These are phyloP conservation scores for Turnix velox DNA, from an alignment of 2,113 vertebrate genomes.

Conservation along the genomic window DNA sequence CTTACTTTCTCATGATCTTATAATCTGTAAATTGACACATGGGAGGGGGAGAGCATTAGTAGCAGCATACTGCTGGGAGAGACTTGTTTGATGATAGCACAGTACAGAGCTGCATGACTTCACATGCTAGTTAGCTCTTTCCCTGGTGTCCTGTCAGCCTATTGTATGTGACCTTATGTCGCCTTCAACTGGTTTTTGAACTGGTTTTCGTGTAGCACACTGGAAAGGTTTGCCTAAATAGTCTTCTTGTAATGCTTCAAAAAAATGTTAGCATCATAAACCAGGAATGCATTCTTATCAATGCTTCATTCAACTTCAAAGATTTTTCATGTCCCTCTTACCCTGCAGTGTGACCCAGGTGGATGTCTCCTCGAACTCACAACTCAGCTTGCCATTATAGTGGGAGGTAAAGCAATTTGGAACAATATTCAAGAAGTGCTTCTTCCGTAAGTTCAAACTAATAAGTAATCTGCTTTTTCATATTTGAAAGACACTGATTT, in stretches of 20 bases:
- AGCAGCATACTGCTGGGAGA: neutral
- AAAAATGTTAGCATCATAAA: neutral
- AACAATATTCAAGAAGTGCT: constrained; percentile 94
- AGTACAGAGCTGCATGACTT: neutral
- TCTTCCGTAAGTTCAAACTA: constrained; percentile 81
- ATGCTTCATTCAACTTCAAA: neutral
- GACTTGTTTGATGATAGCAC: neutral
- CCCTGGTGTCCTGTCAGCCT: neutral
- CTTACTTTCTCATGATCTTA: neutral
- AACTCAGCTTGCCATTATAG: constrained; percentile 89
- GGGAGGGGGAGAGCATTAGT: neutral
- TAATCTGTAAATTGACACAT: neutral
- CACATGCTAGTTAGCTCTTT: neutral
- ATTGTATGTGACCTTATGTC: neutral
- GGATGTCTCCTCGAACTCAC: constrained; percentile 92
- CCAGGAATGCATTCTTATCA: neutral
- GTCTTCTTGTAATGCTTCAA: neutral
- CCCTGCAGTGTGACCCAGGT: constrained; percentile 88
- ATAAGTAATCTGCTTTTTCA: neutral
- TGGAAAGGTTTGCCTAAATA: neutral
- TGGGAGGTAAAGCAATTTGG: constrained; percentile 95
- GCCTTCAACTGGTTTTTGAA: neutral
- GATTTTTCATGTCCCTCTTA: neutral
- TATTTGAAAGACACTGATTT: neutral
- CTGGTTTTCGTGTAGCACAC: neutral